Evolutionary conservation across 2,888 invertebrate species (phyloP), one percentile per base, ranked within the genome.

Genomic region (Agrochola litura): DNA sequence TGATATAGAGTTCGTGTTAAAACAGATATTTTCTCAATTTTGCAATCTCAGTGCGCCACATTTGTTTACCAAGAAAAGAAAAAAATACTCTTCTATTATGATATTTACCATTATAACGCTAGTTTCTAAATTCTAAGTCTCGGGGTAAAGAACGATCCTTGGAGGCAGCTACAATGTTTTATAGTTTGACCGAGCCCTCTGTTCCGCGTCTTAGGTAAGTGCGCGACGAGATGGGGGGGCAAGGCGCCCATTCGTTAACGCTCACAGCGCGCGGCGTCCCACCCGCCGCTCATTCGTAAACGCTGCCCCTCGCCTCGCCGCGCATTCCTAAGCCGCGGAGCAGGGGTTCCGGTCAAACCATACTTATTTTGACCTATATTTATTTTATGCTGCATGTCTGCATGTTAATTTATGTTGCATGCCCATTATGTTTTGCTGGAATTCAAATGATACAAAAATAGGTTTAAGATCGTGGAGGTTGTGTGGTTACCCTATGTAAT

Each of bases 371-470:
- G 6, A 0, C 37, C 6, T 72, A 19, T 71, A 6, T 4, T 63
- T 63, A 54, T 54, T 49, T 43, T 69, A 30, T 63, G 37, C 14
- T 70, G 82, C 77, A 77, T 83, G 81, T 22, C 43, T 68, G 88
- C 86, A 86, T 87, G 88, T 87, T 83, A 78, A 63, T 70, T 85
- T 84, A 63, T 76, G 6, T 82, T 71, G 81, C 81, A 79, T 83
- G 77, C 60, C 3, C 41, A 19, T 77, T 69, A 52, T n/a, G 0
- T 41, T 54, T 58, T n/a, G 19, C 14, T 41, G n/a, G 46, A 3
- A 37, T 25, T 52, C 16, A 14, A 6, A 43, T 30, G 12, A 10
- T 30, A n/a, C 16, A 19, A 25, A 30, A 49, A 25, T 6, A 9
- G 16, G 19, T 0, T 19, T 12, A 3, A n/a, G n/a, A n/a, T 61